phyloP scores from a whole-genome alignment of 2,888 invertebrate genomes.

The Rhimphoctona megacephalus region DNA sequence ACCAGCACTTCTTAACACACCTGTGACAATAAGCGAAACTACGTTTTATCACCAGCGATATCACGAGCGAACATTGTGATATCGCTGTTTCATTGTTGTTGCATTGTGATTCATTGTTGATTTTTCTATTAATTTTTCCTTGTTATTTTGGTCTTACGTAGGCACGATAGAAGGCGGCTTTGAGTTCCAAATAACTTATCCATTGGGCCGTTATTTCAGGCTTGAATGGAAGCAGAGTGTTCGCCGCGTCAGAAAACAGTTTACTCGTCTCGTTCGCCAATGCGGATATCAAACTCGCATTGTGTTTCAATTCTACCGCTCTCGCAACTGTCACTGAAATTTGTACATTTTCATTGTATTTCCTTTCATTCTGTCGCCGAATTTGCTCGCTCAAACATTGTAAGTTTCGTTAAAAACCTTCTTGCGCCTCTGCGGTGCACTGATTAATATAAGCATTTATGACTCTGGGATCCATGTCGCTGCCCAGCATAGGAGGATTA shows the following conservation, averaged over 20 bases:
- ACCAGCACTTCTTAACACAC: conserved; percentile 1
- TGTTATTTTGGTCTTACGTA: conserved; percentile 84
- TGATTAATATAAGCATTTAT: conserved; percentile 87
- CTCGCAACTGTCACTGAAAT: conserved; percentile 87
- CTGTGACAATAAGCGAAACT: conserved; percentile 17
- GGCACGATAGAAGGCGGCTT: conserved; percentile 87
- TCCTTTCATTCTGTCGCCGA: not conserved
- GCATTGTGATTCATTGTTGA: not conserved
- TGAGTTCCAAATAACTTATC: conserved; percentile 87
- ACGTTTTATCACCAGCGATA: not conserved
- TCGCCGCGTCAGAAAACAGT: conserved; percentile 87
- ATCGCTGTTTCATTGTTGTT: too few species aligned
- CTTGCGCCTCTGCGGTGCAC: conserved; percentile 89
- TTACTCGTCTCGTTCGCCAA: conserved; percentile 88
- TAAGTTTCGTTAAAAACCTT: conserved; percentile 81
- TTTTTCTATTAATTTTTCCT: conserved; percentile 1
- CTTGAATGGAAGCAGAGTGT: conserved; percentile 85
- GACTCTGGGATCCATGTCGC: conserved; percentile 87
- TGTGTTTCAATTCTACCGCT: conserved; percentile 88
- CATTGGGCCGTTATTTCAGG: conserved; percentile 86
- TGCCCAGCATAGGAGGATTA: conserved; percentile 83
- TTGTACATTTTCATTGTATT: conserved; percentile 10
- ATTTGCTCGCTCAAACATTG: not conserved
- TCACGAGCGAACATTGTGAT: not conserved
- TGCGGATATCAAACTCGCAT: conserved; percentile 87